Evolutionary conservation across 1,140 invertebrate species (phyloP).

Genomic region (Ladona fulva): DNA sequence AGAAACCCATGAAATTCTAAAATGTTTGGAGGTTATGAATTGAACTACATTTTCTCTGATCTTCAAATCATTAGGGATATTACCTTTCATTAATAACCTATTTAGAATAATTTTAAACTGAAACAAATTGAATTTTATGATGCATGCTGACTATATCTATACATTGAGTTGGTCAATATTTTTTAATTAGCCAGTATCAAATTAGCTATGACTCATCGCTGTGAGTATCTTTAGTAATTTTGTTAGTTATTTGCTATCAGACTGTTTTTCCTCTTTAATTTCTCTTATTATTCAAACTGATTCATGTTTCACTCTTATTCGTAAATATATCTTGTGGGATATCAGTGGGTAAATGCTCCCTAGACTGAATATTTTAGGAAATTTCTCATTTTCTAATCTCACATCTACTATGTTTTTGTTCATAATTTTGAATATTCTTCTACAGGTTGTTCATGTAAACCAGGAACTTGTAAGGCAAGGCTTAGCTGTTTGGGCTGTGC

Average conservation of each 20-base stretch:
- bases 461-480: constrained; percentile 56
- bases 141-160: too few species aligned
- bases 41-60: too few species aligned
- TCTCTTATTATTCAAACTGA: constrained; percentile 15
- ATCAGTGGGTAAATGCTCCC: constrained; percentile 13
- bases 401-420: not conserved
- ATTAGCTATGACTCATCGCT: too few species aligned
- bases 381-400: too few species aligned
- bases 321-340: not conserved
- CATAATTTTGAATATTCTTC: constrained; percentile 26
- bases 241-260: not conserved
- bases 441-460: constrained; percentile 57
- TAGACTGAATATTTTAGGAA: constrained; percentile 13
- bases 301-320: constrained; percentile 15
- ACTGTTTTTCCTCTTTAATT: not conserved
- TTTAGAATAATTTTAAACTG: too few species aligned
- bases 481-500: constrained; percentile 48
- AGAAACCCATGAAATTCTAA: too few species aligned
- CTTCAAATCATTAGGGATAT: too few species aligned
- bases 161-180: too few species aligned
- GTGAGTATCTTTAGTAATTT: not conserved
- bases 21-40: too few species aligned
- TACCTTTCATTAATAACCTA: too few species aligned
- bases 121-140: too few species aligned
- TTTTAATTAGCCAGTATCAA: too few species aligned